Evolutionary conservation across 2,797 vertebrate species (phyloP), one percentile per base, ranked within the genome.

Genomic region (Protonibea diacanthus): DNA sequence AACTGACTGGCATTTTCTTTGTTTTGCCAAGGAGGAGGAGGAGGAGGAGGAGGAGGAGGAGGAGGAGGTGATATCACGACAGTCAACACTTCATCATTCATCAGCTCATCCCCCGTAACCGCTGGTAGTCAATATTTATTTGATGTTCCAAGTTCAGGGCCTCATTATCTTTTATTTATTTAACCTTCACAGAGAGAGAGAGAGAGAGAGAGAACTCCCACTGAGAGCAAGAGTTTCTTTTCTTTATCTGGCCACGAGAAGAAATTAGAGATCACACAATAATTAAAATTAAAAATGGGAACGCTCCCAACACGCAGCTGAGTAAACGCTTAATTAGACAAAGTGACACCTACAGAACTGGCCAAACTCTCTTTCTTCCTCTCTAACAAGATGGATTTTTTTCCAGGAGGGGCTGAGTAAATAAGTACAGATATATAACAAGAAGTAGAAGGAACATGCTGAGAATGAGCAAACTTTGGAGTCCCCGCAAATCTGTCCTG

Each of bases 41-140:
- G 3, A 78, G 51, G 3, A 72, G 64, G 73, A 80, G 77, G 18
- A 78, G 51, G 3, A 78, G 51, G 3, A 72, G 64, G 83, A 72
- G 48, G 73, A 80, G 77, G 83, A 72, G 48, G 74, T 71, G 73
- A 71, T 58, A 68, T n/a, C 51, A 71, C 38, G 81, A 74, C 80
- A 72, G 59, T 56, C 61, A 73, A 83, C 66, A 77, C 67, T 13
- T 55, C 21, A 65, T 67, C 33, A 20, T 67, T 70, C 60, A 80
- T 64, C 52, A 60, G 40, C 66, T 61, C n/a, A 29, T 62, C 33
- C 45, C 47, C 56, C 17, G 1, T 57, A 56, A n/a, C 56, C 52
- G 29, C 38, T 42, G 45, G n/a, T 1, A 20, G 66, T 60, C 74
- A 81, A 68, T 80, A 78, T 86, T 79, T 59, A 79, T 21, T 52